A percentile compares a stretch with the other conserved stretches of the same genome.
phyloP scores from a whole-genome alignment of 2,888 invertebrate genomes.

The Aplocera efformata region DNA sequence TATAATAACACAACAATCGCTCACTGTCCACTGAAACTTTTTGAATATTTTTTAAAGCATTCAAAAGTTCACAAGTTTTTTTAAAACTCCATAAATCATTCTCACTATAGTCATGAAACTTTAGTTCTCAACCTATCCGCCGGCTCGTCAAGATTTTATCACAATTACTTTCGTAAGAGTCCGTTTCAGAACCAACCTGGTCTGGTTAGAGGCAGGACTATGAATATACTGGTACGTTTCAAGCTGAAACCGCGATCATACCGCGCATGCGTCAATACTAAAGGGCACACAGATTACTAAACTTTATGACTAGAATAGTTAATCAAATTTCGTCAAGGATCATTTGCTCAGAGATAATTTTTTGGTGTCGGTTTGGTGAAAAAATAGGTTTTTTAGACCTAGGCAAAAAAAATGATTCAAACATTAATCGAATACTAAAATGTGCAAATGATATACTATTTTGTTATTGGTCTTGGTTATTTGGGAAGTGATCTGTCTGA shows the following conservation, averaged over 20 bases:
- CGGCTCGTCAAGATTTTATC: background rate
- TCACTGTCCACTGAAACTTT: too few species aligned
- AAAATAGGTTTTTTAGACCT: background rate
- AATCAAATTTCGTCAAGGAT: conserved; percentile 34
- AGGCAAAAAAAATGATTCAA: background rate
- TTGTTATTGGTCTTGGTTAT: too few species aligned
- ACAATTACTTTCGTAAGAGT: conserved; percentile 10
- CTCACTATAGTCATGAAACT: too few species aligned
- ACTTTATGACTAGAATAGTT: conserved; percentile 25
- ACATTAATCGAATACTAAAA: background rate
- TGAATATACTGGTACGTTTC: conserved; percentile 33
- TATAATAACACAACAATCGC: too few species aligned
- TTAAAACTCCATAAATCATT: too few species aligned
- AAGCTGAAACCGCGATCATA: conserved; percentile 15
- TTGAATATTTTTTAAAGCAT: too few species aligned
- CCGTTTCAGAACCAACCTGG: conserved; percentile 9
- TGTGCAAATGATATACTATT: too few species aligned
- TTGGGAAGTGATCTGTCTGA: too few species aligned
- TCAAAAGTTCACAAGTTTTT: too few species aligned
- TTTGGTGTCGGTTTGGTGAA: background rate
- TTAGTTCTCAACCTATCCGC: too few species aligned
- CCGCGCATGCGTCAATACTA: conserved; percentile 30
- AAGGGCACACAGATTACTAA: conserved; percentile 25
- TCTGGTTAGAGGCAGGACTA: conserved; percentile 29
- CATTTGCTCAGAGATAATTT: conserved; percentile 20